These are phyloP conservation scores for Microtus ochrogaster DNA, from an alignment of 2,113 vertebrate species.

Conservation along the genomic window DNA sequence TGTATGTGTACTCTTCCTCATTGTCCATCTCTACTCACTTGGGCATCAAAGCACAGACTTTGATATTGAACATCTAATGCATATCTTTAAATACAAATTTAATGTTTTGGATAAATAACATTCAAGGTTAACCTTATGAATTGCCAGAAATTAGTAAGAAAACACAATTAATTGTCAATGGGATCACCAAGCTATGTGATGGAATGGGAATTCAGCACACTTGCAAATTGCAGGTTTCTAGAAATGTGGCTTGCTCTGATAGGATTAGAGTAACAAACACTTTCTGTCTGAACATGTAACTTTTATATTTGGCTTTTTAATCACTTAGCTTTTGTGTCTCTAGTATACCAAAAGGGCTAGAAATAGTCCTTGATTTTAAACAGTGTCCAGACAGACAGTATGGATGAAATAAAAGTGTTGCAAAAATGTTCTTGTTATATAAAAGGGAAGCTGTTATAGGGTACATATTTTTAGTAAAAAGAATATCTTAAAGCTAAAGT, in stretches of 20 bases:
- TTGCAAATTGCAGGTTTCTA: not conserved
- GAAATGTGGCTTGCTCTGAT: not conserved
- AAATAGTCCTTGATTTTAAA: slow-evolving; percentile 20
- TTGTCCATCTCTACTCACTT: not conserved
- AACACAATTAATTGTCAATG: not conserved
- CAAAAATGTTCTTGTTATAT: not conserved
- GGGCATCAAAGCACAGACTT: not conserved
- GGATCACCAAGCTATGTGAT: not conserved
- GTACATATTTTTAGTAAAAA: not conserved
- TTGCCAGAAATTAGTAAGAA: not conserved
- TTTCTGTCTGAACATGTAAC: not conserved
- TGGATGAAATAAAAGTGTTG: not conserved
- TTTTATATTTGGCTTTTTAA: not conserved
- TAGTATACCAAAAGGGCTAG: not conserved
- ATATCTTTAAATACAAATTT: slow-evolving; percentile 1
- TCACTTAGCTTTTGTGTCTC: not conserved
- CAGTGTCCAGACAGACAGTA: not conserved
- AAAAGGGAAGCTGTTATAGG: not conserved
- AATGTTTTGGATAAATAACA: not conserved
- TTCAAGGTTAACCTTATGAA: slow-evolving; percentile 1
- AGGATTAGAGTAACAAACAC: not conserved
- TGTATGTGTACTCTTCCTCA: not conserved
- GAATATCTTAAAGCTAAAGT: not conserved
- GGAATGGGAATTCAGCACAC: not conserved
- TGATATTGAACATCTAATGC: not conserved